Base-by-base conservation (phyloP, 1,140 invertebrate species). In the Neoseiulus cucumeris region DNA sequence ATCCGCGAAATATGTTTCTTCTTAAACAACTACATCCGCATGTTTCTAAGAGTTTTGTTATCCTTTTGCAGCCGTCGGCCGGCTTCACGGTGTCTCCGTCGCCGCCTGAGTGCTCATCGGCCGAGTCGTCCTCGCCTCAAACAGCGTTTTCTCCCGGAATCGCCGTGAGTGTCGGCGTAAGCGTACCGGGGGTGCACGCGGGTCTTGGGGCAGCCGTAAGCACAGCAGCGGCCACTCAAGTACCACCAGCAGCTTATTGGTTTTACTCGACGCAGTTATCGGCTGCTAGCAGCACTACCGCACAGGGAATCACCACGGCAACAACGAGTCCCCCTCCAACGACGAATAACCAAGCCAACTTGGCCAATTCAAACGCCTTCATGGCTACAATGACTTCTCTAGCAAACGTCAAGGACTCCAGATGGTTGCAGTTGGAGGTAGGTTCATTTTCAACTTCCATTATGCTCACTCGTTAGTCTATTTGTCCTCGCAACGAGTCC, bases 381-480 rank as follows among this genome's bases (percentile, higher is more conserved):
- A 59, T 59, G 9, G 66, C 72, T n/a, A 29, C 71, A 20, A 68
- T 78, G 84, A 91, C 90, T 81, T 93, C 89, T 81, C 82, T 94
- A 74, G 82, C 93, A 69, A 93, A 94, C 79, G 90, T 90, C 72
- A 99, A 98, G 80, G 96, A 99, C 81, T 98, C 94, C 68, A 86
- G 95, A 74, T 99, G 96, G 96, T 83, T 99, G 69, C 95, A 98
- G 76, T 82, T 99, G 75, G 96, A 99, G 51, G 51, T 59, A 25
- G 2, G 51, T 59, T 17, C 14, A 1, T 2, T 39, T 39, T 39
- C 33, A 39, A n/a, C n/a, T n/a, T n/a, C n/a, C 33, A 39, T 39
- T 4, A 39, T 39, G 4, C 33, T 4, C 33, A 39, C 33, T 9
- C 33, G 9, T 39, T 9, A 39, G 4, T 39, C 33, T 39, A 39